phyloP scores from a whole-genome alignment of 2,113 vertebrate genomes.

The Rhinichthys klamathensis region DNA sequence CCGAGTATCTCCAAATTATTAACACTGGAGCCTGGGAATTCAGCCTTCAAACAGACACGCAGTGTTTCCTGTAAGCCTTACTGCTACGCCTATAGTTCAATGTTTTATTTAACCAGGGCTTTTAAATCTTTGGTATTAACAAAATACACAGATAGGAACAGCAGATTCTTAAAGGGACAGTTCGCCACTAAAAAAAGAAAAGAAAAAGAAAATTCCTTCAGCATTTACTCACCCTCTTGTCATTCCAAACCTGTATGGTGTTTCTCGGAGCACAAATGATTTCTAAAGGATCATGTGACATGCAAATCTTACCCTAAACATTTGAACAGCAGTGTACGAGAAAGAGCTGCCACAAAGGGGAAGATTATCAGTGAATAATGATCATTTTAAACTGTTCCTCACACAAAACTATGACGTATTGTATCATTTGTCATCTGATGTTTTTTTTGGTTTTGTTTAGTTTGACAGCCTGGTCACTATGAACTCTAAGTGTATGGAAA shows the following conservation, averaged over 20 bases:
- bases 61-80: neutral
- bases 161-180: neutral
- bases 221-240: neutral
- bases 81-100: neutral
- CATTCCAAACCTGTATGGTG: neutral
- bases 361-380: neutral
- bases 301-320: neutral
- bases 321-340: neutral
- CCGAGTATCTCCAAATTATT: slow-evolving; percentile 50
- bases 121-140: neutral
- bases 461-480: neutral
- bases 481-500: neutral
- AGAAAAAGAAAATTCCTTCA: neutral
- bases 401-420: neutral
- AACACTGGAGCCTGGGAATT: slow-evolving; percentile 46
- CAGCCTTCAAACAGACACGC: slow-evolving; percentile 29
- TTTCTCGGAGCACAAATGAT: neutral
- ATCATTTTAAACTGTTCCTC: neutral
- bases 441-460: neutral
- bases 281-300: neutral
- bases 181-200: neutral
- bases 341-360: neutral
- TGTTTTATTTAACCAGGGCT: neutral
- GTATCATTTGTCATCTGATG: neutral
- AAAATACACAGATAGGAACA: neutral